A percentile compares a stretch with the other conserved stretches of the same genome.
These are phyloP conservation scores for Pseudomyrmex dendroicus DNA, from an alignment of 1,140 invertebrate genomes.

Conservation along the genomic window DNA sequence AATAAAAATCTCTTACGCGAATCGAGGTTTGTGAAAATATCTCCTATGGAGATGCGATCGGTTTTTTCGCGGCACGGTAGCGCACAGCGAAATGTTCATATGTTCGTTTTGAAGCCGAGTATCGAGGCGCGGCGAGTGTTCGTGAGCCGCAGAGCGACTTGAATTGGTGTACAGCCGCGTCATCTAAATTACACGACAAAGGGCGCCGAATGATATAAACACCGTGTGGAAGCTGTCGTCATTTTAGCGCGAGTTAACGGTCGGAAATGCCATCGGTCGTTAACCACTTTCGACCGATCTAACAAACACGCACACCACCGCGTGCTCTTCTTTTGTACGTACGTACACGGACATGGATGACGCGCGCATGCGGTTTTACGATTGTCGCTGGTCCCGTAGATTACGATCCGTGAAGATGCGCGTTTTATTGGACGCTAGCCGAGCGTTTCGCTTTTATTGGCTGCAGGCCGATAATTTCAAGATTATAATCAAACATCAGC, in stretches of 20 bases:
- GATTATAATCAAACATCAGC: constrained; percentile 37
- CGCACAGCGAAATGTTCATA: not conserved
- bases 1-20: too few relatives aligned
- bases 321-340: not conserved
- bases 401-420: constrained; percentile 57
- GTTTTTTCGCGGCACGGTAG: too few relatives aligned
- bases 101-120: not conserved
- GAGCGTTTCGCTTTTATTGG: constrained; percentile 50
- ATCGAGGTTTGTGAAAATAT: too few relatives aligned
- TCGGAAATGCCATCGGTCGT: constrained; percentile 60
- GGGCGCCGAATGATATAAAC: constrained; percentile 31
- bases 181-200: constrained; percentile 64
- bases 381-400: constrained; percentile 45
- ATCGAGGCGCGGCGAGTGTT: not conserved
- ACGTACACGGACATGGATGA: not conserved
- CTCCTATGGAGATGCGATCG: too few relatives aligned
- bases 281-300: constrained; percentile 59
- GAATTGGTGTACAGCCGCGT: constrained; percentile 22
- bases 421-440: constrained; percentile 49
- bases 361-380: constrained; percentile 52
- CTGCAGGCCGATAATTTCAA: constrained; percentile 37
- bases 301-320: not conserved
- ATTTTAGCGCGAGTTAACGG: constrained; percentile 61
- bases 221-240: constrained; percentile 26
- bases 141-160: not conserved